A percentile compares a stretch with the other conserved stretches of the same genome.
Evolutionary conservation across 92 coral and sea anemone species (phyloP).

Genomic region (Micromussa lordhowensis): DNA sequence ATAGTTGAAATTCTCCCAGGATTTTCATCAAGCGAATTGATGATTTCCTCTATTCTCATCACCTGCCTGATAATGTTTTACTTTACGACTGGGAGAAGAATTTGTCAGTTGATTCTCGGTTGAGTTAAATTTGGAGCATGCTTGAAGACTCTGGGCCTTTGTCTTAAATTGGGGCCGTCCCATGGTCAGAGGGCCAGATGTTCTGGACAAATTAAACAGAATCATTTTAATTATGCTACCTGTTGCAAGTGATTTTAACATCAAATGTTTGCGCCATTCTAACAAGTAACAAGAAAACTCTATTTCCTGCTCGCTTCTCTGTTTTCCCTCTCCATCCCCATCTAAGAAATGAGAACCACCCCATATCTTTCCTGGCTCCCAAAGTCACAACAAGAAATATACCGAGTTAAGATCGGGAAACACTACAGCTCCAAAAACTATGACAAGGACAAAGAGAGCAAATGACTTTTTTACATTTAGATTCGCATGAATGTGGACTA

Average conservation of each 20-base stretch:
- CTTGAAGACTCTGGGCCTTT: not conserved
- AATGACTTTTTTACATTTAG: too few species aligned
- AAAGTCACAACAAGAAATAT: too few species aligned
- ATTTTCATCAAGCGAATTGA: not conserved
- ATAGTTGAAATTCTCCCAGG: not conserved
- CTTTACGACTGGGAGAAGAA: not conserved
- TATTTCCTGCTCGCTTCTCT: not conserved
- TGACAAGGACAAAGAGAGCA: too few species aligned
- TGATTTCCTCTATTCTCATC: not conserved
- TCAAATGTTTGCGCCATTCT: not conserved
- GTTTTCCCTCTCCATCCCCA: too few species aligned
- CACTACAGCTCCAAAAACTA: too few species aligned
- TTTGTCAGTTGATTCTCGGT: not conserved
- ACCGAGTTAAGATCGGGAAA: too few species aligned
- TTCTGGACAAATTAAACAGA: not conserved
- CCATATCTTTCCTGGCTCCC: too few species aligned
- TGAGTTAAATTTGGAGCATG: not conserved
- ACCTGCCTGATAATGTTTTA: not conserved
- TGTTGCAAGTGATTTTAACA: not conserved
- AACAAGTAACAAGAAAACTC: not conserved
- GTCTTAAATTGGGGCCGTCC: not conserved
- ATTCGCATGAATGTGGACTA: too few species aligned
- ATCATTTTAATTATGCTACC: not conserved
- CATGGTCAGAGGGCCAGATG: not conserved
- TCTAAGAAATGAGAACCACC: too few species aligned